Conservation (phyloP, 2,113 vertebrate species). For the Myrmophylax atrothorax region DNA sequence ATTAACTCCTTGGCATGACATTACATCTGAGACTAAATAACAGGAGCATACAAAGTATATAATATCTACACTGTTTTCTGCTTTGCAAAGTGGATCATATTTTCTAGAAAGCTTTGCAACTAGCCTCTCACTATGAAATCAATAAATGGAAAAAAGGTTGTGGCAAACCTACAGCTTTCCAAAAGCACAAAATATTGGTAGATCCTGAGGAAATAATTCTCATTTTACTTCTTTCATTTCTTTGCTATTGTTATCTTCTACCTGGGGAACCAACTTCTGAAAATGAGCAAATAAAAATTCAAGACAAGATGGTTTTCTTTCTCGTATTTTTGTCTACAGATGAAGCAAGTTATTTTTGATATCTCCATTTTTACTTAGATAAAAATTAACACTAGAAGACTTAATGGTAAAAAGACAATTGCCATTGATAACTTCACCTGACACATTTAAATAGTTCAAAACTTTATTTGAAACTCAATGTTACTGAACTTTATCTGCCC, state of each 20-base stretch:
- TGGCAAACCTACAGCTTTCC: neutral
- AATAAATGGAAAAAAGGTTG: neutral
- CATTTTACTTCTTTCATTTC: neutral
- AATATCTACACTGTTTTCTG: neutral
- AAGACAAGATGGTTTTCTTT: rapidly evolving
- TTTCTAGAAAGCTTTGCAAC: neutral
- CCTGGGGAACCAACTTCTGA: neutral
- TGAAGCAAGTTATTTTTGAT: neutral
- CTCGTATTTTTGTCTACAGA: neutral
- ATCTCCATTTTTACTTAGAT: neutral
- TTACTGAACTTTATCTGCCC: neutral
- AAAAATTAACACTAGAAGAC: neutral
- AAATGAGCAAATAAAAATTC: neutral
- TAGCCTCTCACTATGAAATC: neutral
- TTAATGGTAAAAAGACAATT: neutral
- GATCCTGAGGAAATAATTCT: neutral
- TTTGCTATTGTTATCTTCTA: neutral
- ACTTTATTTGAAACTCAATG: neutral
- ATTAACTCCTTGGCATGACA: neutral
- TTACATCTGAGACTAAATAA: neutral
- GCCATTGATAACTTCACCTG: neutral
- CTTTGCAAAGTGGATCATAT: neutral
- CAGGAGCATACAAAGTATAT: neutral
- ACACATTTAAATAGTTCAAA: neutral
- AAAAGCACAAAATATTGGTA: neutral